Evolutionary conservation across 2,888 invertebrate genomes (phyloP).

Genomic region (Platynereis dumerilii): DNA sequence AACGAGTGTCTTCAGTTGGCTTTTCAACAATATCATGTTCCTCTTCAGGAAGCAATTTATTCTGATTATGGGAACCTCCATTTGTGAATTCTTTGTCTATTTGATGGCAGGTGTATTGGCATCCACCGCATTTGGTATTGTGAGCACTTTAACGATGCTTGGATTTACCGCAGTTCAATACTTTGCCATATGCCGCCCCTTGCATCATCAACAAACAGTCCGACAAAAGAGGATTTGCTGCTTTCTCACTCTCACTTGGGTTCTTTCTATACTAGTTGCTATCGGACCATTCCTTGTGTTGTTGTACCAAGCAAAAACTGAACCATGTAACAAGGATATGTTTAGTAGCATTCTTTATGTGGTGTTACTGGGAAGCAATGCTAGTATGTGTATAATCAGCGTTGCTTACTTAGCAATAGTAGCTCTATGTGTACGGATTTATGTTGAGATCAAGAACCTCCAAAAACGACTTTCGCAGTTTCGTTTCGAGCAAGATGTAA

Average conservation of each 20-base stretch:
- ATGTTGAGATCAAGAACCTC: conserved; percentile 29
- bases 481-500: conserved; percentile 33
- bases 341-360: conserved; percentile 19
- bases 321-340: conserved; percentile 10
- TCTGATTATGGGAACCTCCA: background rate
- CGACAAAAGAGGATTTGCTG: conserved; percentile 18
- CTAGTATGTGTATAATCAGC: conserved; percentile 22
- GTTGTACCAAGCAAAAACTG: conserved; percentile 4
- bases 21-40: conserved; percentile 33
- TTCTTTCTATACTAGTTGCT: conserved; percentile 13
- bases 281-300: conserved; percentile 22
- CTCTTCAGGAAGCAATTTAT: conserved; percentile 22
- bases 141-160: conserved; percentile 34
- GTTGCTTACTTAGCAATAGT: conserved; percentile 31
- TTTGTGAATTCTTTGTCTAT: conserved; percentile 29
- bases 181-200: conserved; percentile 34
- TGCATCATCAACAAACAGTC: conserved; percentile 28
- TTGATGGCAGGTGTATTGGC: conserved; percentile 31
- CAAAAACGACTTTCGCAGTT: conserved; percentile 33
- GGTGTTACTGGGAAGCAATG: conserved; percentile 25
- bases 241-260: conserved; percentile 29
- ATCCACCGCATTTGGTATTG: conserved; percentile 26
- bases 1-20: conserved; percentile 26
- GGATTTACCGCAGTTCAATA: conserved; percentile 36
- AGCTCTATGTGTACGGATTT: conserved; percentile 31